A percentile compares a stretch with the other conserved stretches of the same genome.
Conservation (phyloP, 1,140 invertebrate species). For the Bombus ignitus region DNA sequence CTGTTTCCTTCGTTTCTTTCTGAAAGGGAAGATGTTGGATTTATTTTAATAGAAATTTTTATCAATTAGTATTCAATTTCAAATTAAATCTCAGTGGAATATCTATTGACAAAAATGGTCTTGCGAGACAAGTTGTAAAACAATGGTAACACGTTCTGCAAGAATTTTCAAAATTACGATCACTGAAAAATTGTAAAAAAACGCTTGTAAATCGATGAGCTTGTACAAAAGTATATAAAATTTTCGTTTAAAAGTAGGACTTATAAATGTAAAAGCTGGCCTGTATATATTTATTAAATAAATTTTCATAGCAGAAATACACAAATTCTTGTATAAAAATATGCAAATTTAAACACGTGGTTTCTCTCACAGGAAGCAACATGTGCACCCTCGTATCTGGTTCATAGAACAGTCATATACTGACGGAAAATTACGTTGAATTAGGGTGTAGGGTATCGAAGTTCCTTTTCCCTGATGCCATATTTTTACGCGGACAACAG, state of each 20-base stretch:
- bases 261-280: too few species aligned
- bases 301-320: too few species aligned
- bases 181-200: too few species aligned
- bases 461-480: slow-evolving; percentile 8
- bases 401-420: background rate
- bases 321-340: too few species aligned
- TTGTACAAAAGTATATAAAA: too few species aligned
- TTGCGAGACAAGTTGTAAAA: too few species aligned
- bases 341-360: background rate
- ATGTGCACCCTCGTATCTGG: background rate
- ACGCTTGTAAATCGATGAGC: background rate
- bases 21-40: too few species aligned
- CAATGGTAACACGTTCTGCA: background rate
- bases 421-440: background rate
- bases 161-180: background rate
- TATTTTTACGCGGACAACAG: slow-evolving; percentile 30
- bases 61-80: too few species aligned
- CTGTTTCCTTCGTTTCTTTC: background rate
- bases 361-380: background rate
- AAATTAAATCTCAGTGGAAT: too few species aligned
- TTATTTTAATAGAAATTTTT: background rate
- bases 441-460: slow-evolving; percentile 4
- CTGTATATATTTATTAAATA: too few species aligned
- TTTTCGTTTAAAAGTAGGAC: too few species aligned
- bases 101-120: too few species aligned